These are phyloP conservation scores for Chymomyza costata DNA, from an alignment of 1,140 invertebrate species.

Conservation along the genomic window DNA sequence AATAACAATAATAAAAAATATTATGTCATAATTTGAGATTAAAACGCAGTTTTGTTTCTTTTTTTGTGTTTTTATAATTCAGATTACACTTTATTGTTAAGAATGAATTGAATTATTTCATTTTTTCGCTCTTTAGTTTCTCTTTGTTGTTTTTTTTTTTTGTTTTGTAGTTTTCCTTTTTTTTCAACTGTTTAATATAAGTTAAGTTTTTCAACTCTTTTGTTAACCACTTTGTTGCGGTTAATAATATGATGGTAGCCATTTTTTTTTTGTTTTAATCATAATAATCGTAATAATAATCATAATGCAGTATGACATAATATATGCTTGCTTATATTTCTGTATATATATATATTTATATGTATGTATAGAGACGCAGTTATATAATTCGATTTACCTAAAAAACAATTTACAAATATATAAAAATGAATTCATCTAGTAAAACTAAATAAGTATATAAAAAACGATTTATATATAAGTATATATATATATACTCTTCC, in stretches of 20 bases:
- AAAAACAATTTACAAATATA: conserved; percentile 74
- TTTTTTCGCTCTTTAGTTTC: conserved; percentile 21
- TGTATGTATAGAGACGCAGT: conserved; percentile 19
- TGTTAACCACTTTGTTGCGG: conserved; percentile 9
- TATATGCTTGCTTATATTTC: too few relatives aligned
- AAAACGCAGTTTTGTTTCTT: too few relatives aligned
- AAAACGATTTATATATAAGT: conserved; percentile 22
- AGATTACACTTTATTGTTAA: conserved; percentile 74
- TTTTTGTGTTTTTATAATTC: conserved; percentile 70
- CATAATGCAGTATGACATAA: conserved; percentile 61
- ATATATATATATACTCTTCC: conserved; percentile 24
- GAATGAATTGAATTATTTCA: conserved; percentile 73
- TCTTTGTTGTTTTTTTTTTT: conserved; percentile 6
- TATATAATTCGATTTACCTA: conserved; percentile 72
- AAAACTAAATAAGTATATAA: conserved; percentile 39
- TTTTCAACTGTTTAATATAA: too few relatives aligned
- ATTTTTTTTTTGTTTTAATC: conserved; percentile 29
- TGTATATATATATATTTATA: conserved; percentile 34
- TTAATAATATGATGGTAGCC: conserved; percentile 39
- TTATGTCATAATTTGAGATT: too few relatives aligned
- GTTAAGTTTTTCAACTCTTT: too few relatives aligned
- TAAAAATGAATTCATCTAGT: conserved; percentile 73
- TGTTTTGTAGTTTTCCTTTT: conserved; percentile 11
- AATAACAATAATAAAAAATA: too few relatives aligned
- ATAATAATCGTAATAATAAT: conserved; percentile 53